These are phyloP conservation scores for Schizaphis graminum DNA, from an alignment of 2,888 invertebrate genomes.

Conservation along the genomic window DNA sequence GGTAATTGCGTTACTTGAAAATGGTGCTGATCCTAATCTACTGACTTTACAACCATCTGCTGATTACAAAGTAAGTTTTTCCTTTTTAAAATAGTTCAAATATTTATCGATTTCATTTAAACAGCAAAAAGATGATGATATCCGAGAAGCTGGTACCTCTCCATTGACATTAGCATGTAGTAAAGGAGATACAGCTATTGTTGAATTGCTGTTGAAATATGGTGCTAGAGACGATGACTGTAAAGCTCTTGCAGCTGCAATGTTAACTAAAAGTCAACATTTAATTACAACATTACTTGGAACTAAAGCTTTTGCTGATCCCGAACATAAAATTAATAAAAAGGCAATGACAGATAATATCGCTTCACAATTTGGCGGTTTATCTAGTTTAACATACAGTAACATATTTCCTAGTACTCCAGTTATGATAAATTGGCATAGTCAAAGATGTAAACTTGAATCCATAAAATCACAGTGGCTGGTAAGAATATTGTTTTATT, in stretches of 20 bases:
- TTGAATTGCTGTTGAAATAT: slow-evolving; percentile 82
- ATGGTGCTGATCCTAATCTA: slow-evolving; percentile 87
- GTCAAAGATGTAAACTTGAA: slow-evolving; percentile 80
- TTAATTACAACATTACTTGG: slow-evolving; percentile 87
- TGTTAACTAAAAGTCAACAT: slow-evolving; percentile 80
- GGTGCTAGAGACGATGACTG: slow-evolving; percentile 92
- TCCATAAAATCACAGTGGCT: slow-evolving; percentile 77
- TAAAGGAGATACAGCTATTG: slow-evolving; percentile 78
- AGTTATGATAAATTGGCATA: slow-evolving; percentile 94
- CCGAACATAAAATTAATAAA: slow-evolving; percentile 93
- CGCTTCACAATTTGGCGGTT: slow-evolving; percentile 74
- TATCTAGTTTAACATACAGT: slow-evolving; percentile 80
- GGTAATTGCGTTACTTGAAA: slow-evolving; percentile 78
- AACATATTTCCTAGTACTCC: slow-evolving; percentile 86
- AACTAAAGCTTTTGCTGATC: slow-evolving; percentile 90
- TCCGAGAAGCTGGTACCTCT: slow-evolving; percentile 59
- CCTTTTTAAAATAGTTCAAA: neutral
- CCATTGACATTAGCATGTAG: slow-evolving; percentile 80
- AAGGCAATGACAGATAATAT: slow-evolving; percentile 82
- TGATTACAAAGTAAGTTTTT: slow-evolving; percentile 57
- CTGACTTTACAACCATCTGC: slow-evolving; percentile 71
- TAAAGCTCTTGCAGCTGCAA: slow-evolving; percentile 84
- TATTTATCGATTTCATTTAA: neutral
- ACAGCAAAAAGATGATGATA: slow-evolving; percentile 57
- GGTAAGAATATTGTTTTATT: slow-evolving; percentile 69